Evolutionary conservation across 2,797 vertebrate species (phyloP), one percentile per base, ranked within the genome.

Genomic region (Mormyrops boulengeri): DNA sequence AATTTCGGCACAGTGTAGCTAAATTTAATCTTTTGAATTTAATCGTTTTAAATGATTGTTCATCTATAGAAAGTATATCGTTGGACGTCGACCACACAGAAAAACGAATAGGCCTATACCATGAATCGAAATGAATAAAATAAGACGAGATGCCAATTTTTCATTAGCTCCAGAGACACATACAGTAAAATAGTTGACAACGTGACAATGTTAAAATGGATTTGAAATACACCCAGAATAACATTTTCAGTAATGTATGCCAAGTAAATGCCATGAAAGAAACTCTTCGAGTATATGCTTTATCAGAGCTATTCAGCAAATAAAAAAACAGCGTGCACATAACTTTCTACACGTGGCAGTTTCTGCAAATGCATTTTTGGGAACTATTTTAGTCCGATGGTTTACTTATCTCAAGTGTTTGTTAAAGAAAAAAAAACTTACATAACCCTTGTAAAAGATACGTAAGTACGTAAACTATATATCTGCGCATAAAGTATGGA

Each of bases 111-210:
- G 7, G 5, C 49, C 41, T 89, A 44, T 53, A 73, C 26, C 38
- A 17, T n/a, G 44, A 49, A 52, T 30, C 47, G 60, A 55, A 87
- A 86, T 89, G 47, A 86, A 66, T 62, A 77, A 89, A 84, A 60
- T 34, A 53, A 62, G 60, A 85, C 60, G 66, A 53, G 26, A 19
- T 69, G 82, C 22, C 57, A 8, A 86, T 89, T 86, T 87, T 86
- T 73, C 62, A 86, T 66, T 53, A 89, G 62, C 19, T 85, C 57
- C 80, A 60, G 82, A 89, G 77, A 57, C 80, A 8, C 26, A 26
- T 57, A 86, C 47, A 86, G 77, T 87, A 73, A 89, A 89, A 86
- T 86, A 89, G 89, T 89, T 84, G 82, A 89, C 88, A 89, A 62
- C 52, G 22, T 87, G 82, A 49, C 47, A 87, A 41, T 11, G 52